Base-by-base conservation (phyloP, 1,140 invertebrate genomes). In the Drosophila pallidifrons region DNA sequence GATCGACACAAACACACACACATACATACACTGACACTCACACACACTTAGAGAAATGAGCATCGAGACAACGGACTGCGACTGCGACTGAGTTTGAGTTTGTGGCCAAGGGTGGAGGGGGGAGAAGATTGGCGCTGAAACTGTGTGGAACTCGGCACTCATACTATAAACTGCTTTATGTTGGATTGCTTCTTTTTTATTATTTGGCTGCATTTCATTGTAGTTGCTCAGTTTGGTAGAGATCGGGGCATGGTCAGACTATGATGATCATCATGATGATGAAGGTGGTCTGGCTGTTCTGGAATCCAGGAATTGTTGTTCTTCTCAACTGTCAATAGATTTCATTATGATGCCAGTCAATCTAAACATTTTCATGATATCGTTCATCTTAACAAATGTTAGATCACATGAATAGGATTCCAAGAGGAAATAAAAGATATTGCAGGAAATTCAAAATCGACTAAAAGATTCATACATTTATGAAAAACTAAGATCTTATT, bases 91-190 rank as follows among this genome's bases (percentile, higher is more conserved):
- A 2, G 25, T 16, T 43, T 35, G 45, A 10, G 43, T 38, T 38
- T 38, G 43, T 5, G 16, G 15, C 5, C 1, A 8, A 15, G 47
- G 28, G 15, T 20, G 20, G 20, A 20, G 43, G 5, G n/a, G 35
- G 5, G n/a, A n/a, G 28, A 47, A 30, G 55, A 54, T 64, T 66
- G 82, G 54, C 41, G 70, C 45, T 85, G 82, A 64, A 57, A 74
- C 74, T 80, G 32, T 32, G 6, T 85, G 68, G 65, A 70, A 81
- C 79, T 79, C 55, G 68, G 43, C n/a, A n/a, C 41, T 43, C 41
- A 43, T 43, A 13, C n/a, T 13, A 43, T 43, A 43, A 43, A 43
- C 41, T 64, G 49, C 35, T 51, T 59, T 68, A 69, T 45, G 67
- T 41, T 69, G 55, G 13, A 47, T 15, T 13, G 28, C 20, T 13